These are phyloP conservation scores for Pomatostomus ruficeps DNA, from an alignment of 2,113 vertebrate species.

Conservation along the genomic window DNA sequence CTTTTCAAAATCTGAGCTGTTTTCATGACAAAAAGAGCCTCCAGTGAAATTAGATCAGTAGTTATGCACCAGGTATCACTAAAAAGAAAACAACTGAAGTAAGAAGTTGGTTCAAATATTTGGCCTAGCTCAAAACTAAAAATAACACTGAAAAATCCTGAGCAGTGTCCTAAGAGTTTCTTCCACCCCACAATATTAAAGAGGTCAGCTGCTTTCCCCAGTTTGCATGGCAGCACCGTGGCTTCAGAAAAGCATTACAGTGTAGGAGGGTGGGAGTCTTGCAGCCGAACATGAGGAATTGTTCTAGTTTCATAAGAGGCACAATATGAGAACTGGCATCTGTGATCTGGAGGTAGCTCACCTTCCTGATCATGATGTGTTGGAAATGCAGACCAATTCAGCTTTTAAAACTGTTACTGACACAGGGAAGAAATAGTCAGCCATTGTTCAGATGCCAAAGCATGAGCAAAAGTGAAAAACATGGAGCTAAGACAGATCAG, in stretches of 20 bases:
- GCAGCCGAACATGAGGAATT: neutral
- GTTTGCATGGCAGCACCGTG: neutral
- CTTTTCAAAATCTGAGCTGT: neutral
- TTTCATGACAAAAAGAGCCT: neutral
- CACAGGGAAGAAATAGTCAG: neutral
- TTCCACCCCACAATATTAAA: neutral
- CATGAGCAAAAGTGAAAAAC: neutral
- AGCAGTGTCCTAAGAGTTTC: neutral
- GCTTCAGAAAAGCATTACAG: neutral
- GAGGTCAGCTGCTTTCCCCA: neutral
- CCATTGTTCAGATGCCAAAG: neutral
- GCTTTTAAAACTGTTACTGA: neutral
- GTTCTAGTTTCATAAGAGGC: neutral
- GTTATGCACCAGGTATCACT: neutral
- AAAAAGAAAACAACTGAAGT: neutral
- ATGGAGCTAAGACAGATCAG: neutral
- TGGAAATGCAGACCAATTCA: neutral
- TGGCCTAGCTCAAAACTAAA: neutral
- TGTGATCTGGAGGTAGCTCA: neutral
- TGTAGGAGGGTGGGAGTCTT: neutral
- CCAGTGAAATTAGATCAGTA: neutral
- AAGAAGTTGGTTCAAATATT: neutral
- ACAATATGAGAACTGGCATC: neutral
- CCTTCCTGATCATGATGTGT: neutral
- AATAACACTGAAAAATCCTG: neutral